Conservation (phyloP, 23 tunicate species). For the Pegea sp. region DNA sequence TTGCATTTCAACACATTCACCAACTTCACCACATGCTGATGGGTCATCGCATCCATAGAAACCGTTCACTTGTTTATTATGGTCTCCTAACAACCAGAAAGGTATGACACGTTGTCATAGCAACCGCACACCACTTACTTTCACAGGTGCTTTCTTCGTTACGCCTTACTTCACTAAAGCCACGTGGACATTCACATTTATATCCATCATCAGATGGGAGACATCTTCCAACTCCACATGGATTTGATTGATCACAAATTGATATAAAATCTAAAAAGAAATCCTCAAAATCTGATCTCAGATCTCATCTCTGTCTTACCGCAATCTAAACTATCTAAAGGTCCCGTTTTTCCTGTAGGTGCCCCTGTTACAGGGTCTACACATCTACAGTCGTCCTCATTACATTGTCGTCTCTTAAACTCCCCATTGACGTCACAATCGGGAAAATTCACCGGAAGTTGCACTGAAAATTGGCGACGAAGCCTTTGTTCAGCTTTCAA, state of each 20-base stretch:
- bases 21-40: neutral
- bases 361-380: neutral
- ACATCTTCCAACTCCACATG: neutral
- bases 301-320: neutral
- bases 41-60: neutral
- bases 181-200: neutral
- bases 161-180: neutral
- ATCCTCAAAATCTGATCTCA: no score
- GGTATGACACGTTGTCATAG: neutral
- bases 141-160: neutral
- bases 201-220: neutral
- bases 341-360: no score
- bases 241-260: no score
- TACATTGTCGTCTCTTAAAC: constrained; percentile 14
- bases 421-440: constrained; percentile 9
- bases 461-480: no score
- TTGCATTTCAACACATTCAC: neutral
- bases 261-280: no score
- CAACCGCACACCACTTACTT: neutral
- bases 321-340: no score
- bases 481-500: no score
- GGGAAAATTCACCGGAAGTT: no score
- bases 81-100: neutral
- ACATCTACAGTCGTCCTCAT: neutral
- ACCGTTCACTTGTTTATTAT: neutral